Base-by-base conservation (phyloP, 2,797 vertebrate genomes). In the Lithobates sylvaticus region DNA sequence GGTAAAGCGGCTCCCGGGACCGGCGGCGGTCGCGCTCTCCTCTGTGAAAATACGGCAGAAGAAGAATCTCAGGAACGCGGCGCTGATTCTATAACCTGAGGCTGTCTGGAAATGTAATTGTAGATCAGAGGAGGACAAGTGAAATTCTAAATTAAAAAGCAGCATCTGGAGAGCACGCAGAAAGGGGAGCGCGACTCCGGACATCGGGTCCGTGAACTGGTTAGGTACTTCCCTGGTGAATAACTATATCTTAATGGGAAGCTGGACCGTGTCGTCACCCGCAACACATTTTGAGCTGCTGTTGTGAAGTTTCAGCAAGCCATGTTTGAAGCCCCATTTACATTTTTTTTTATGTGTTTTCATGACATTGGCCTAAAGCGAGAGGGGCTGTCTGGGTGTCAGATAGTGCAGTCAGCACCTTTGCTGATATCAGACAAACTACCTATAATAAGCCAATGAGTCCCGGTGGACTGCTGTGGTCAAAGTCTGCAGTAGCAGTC, bases 51-150 rank as follows among this genome's bases (percentile, higher is more conserved):
- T 47, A 69, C 64, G 4, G 26, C 27, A 32, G 75, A 36, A 26
- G 76, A 32, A 39, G 15, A 58, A 42, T 39, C 58, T 64, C 58
- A 3, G 27, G 21, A 39, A 47, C 64, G 15, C 8, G 8, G 39
- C 39, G 58, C 23, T 32, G 39, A 47, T 32, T 78, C 29, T 44
- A 58, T 70, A 70, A 69, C 78, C 65, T 9, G 2, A 80, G 78
- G 78, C 78, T 69, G 34, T 29, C 29, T 5, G 32, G 78, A 54
- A 70, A 80, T 80, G 47, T 54, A 47, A 80, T 70, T 69, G 36
- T 68, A 80, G 78, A 34, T 44, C n/a, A 44, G 64, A 80, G 36
- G 26, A 80, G 69, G 78, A 80, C 65, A 80, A 80, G 34, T 13
- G 78, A 47, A 79, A 79, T 21, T 47, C 26, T 68, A 50, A 69